Percentiles rank a stretch among this genome's conserved stretches.
These are phyloP conservation scores for Gadus macrocephalus DNA, from an alignment of 2,113 vertebrate genomes.

Conservation along the genomic window DNA sequence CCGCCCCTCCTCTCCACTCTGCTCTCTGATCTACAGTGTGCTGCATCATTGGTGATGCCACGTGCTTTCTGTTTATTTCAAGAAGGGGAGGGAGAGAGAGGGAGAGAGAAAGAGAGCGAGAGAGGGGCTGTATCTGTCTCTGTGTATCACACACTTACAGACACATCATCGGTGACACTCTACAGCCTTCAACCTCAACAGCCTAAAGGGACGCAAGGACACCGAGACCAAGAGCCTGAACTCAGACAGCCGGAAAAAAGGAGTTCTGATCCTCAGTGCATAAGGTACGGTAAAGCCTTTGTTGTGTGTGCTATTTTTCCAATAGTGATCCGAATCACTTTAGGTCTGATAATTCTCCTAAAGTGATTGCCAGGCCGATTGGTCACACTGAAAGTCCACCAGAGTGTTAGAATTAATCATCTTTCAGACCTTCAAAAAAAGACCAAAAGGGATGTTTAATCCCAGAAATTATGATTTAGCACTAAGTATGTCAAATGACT, in stretches of 20 bases:
- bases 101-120: conserved; percentile 39
- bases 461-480: no score
- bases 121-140: background rate
- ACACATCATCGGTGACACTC: conserved; percentile 17
- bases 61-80: conserved; percentile 77
- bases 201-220: conserved; percentile 25
- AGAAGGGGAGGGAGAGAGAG: conserved; percentile 41
- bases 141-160: conserved; percentile 23
- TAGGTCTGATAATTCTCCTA: no score
- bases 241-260: conserved; percentile 7
- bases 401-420: no score
- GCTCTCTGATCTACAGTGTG: conserved; percentile 30
- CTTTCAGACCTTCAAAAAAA: no score
- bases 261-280: conserved; percentile 22
- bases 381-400: no score
- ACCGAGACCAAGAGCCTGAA: conserved; percentile 11
- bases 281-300: conserved; percentile 49
- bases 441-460: no score
- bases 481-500: no score
- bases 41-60: conserved; percentile 70
- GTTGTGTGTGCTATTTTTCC: background rate
- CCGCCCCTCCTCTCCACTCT: conserved; percentile 27
- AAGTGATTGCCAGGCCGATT: no score
- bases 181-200: conserved; percentile 27
- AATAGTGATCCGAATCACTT: no score